Conservation (phyloP, 1,140 invertebrate genomes). For the Himalopsyche phryganea region DNA sequence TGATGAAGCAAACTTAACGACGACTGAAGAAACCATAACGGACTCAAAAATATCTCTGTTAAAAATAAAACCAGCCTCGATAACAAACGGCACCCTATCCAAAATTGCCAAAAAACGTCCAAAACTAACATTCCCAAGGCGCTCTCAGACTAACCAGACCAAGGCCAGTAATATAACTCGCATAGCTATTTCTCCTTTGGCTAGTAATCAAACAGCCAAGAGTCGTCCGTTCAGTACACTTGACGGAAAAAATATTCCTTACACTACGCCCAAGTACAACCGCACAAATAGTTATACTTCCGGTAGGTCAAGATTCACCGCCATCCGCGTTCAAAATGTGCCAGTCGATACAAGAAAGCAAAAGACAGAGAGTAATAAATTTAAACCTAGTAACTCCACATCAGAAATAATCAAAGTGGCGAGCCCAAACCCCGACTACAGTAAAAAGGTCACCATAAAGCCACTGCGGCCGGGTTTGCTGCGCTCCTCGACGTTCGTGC, state of each 20-base stretch:
- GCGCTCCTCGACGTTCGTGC: constrained; percentile 42
- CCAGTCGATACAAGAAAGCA: constrained; percentile 42
- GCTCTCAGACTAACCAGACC: constrained; percentile 41
- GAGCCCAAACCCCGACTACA: constrained; percentile 30
- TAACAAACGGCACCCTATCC: constrained; percentile 34
- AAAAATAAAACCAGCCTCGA: constrained; percentile 15
- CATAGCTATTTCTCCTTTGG: constrained; percentile 15
- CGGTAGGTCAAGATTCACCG: constrained; percentile 41
- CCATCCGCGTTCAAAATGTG: constrained; percentile 44
- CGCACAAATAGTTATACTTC: constrained; percentile 44
- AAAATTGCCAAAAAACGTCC: constrained; percentile 42
- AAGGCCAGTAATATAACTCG: constrained; percentile 37
- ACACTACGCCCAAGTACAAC: constrained; percentile 39
- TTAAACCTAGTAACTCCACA: constrained; percentile 11
- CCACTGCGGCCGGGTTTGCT: constrained; percentile 41
- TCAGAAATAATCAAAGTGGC: constrained; percentile 3
- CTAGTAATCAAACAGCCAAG: constrained; percentile 13
- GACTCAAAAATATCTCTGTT: constrained; percentile 14
- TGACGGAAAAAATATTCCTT: constrained; percentile 31
- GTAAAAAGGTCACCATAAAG: constrained; percentile 43
- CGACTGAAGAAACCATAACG: constrained; percentile 1
- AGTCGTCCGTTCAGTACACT: constrained; percentile 6
- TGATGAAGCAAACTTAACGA: constrained; percentile 14
- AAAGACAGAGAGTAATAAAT: constrained; percentile 38
- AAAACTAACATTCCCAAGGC: constrained; percentile 45